phyloP scores from a whole-genome alignment of 2,888 invertebrate species.

The Barypeithes pellucidus region DNA sequence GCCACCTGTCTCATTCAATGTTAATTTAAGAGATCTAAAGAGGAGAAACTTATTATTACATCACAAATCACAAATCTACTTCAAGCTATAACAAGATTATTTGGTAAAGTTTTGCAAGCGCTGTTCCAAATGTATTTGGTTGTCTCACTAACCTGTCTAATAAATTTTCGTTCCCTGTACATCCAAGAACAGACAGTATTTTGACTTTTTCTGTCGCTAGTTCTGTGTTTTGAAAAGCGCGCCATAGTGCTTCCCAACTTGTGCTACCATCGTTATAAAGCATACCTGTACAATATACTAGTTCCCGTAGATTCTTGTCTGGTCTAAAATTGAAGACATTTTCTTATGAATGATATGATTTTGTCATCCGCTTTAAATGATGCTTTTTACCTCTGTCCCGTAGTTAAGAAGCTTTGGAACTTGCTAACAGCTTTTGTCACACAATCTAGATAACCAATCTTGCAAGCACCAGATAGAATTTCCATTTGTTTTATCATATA shows the following conservation, averaged over 20 bases:
- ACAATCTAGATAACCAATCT: conserved; percentile 75
- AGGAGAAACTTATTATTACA: too few species aligned
- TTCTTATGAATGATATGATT: neutral
- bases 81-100: too few species aligned
- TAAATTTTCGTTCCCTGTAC: conserved; percentile 38
- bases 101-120: too few species aligned
- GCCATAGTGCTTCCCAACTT: conserved; percentile 42
- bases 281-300: conserved; percentile 46
- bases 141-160: conserved; percentile 30
- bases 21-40: conserved; percentile 22
- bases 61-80: too few species aligned
- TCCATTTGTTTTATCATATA: conserved; percentile 75
- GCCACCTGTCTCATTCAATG: conserved; percentile 14
- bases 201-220: conserved; percentile 32
- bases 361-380: neutral
- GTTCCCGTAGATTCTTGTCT: conserved; percentile 39
- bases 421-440: conserved; percentile 67
- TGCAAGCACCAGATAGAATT: conserved; percentile 77
- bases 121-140: neutral
- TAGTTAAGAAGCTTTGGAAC: conserved; percentile 31
- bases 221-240: conserved; percentile 14
- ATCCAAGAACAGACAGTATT: conserved; percentile 44
- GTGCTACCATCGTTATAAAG: conserved; percentile 21
- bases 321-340: conserved; percentile 37
- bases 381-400: conserved; percentile 23